Conservation (phyloP, 30 jellyfish, hydroid and myxozoan genomes). For the Pelagia noctiluca region DNA sequence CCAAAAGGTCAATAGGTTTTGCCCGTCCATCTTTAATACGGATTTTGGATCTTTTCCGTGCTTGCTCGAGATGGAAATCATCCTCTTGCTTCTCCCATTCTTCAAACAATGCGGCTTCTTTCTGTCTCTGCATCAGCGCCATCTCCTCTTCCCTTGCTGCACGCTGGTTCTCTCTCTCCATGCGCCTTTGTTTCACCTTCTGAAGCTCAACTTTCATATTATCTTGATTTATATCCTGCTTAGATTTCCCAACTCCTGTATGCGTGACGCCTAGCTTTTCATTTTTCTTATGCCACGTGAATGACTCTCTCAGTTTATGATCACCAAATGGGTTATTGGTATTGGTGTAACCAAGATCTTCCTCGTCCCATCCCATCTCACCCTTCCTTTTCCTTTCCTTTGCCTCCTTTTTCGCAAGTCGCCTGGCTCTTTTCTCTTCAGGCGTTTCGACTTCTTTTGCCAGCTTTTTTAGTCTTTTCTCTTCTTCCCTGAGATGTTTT, state of each 20-base stretch:
- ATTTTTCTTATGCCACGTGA: slow-evolving; percentile 96
- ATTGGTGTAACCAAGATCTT: slow-evolving; percentile 90
- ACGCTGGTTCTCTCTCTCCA: slow-evolving; percentile 88
- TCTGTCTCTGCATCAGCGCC: slow-evolving; percentile 90
- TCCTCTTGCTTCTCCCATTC: slow-evolving; percentile 97
- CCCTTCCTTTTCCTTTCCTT: slow-evolving; percentile 75
- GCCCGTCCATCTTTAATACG: slow-evolving; percentile 99
- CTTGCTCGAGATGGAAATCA: slow-evolving; percentile 90
- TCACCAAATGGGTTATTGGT: slow-evolving; percentile 98
- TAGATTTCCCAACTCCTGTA: slow-evolving; percentile 52
- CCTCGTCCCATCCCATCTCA: slow-evolving; percentile 92
- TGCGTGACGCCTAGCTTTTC: slow-evolving; percentile 80
- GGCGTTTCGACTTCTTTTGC: slow-evolving; percentile 92
- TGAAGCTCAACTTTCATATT: slow-evolving; percentile 92
- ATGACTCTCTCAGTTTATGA: slow-evolving; percentile 79
- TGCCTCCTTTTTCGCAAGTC: slow-evolving; percentile 94
- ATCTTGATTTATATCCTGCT: slow-evolving; percentile 72
- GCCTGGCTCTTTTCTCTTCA: slow-evolving; percentile 88
- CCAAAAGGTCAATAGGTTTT: slow-evolving; percentile 96
- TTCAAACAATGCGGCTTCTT: slow-evolving; percentile 94
- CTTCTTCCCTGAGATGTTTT: no score
- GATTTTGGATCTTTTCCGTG: slow-evolving; percentile 89
- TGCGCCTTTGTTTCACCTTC: slow-evolving; percentile 88
- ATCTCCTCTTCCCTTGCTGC: slow-evolving; percentile 96
- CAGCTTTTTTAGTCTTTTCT: slow-evolving; percentile 77